Conservation (phyloP, 2,888 invertebrate genomes). For the Hydriomena furcata region DNA sequence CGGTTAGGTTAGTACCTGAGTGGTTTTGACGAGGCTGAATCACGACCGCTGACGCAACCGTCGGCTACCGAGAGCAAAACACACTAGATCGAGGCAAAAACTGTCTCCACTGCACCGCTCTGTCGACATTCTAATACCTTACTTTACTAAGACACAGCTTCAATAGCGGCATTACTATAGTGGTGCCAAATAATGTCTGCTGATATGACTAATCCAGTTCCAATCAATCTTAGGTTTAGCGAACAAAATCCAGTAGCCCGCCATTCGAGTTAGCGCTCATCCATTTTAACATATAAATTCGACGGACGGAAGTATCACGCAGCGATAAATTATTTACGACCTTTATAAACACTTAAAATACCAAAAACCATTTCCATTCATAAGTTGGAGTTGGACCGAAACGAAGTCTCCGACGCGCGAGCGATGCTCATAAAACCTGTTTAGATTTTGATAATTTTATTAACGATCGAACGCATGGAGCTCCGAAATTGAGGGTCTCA, state of each 20-base stretch:
- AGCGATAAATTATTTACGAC: slow-evolving; percentile 80
- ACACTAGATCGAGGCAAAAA: slow-evolving; percentile 46
- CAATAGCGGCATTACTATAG: neutral
- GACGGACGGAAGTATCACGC: slow-evolving; percentile 80
- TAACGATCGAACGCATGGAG: slow-evolving; percentile 78
- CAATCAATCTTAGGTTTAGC: slow-evolving; percentile 37
- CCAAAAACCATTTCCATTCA: slow-evolving; percentile 82
- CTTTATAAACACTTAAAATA: slow-evolving; percentile 81
- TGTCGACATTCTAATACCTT: slow-evolving; percentile 14
- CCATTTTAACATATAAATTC: slow-evolving; percentile 72
- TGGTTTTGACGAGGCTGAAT: slow-evolving; percentile 64
- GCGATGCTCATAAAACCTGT: slow-evolving; percentile 78
- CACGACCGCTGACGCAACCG: slow-evolving; percentile 65
- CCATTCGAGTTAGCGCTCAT: slow-evolving; percentile 57
- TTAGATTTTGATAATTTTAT: slow-evolving; percentile 84
- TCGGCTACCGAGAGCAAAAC: slow-evolving; percentile 48
- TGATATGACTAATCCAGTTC: no score
- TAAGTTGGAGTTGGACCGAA: slow-evolving; percentile 62
- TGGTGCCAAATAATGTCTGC: neutral
- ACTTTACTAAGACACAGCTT: neutral
- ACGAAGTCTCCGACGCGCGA: slow-evolving; percentile 70
- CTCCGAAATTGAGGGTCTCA: slow-evolving; percentile 70
- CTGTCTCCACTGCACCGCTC: slow-evolving; percentile 33
- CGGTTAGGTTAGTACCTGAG: slow-evolving; percentile 51
- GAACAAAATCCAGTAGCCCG: slow-evolving; percentile 74